Conservation (phyloP, 2,113 vertebrate genomes). For the Motacilla alba region DNA sequence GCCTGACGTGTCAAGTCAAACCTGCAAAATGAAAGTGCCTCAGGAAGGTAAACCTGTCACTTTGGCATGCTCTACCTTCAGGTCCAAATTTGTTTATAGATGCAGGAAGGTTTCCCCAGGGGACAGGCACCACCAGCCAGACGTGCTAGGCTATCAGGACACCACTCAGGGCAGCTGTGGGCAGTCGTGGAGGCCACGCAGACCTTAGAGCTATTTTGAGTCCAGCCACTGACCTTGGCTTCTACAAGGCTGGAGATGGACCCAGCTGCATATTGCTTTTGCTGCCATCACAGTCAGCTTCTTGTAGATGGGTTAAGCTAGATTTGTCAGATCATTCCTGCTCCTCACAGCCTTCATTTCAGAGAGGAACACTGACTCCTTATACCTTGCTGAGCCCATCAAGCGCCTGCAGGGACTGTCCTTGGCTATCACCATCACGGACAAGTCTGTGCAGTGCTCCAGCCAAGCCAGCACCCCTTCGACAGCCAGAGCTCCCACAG, state of each 20-base stretch:
- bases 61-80: background rate
- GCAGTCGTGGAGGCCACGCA: accelerated
- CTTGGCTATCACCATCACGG: background rate
- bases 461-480: background rate
- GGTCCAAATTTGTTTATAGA: background rate
- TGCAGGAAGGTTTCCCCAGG: background rate
- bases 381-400: background rate
- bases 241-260: background rate
- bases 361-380: background rate
- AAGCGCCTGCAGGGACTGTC: background rate
- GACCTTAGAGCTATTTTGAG: background rate
- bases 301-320: background rate
- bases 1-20: constrained; percentile 3
- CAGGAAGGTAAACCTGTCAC: constrained; percentile 29
- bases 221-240: background rate
- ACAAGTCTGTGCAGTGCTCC: background rate
- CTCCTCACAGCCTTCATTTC: background rate
- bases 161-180: background rate
- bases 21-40: constrained; percentile 1
- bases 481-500: background rate
- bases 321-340: background rate
- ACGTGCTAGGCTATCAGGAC: background rate
- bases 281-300: background rate
- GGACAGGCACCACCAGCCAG: background rate
- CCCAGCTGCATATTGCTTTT: background rate